phyloP scores from a whole-genome alignment of 2,888 invertebrate genomes.

The Drosophila helvetica region DNA sequence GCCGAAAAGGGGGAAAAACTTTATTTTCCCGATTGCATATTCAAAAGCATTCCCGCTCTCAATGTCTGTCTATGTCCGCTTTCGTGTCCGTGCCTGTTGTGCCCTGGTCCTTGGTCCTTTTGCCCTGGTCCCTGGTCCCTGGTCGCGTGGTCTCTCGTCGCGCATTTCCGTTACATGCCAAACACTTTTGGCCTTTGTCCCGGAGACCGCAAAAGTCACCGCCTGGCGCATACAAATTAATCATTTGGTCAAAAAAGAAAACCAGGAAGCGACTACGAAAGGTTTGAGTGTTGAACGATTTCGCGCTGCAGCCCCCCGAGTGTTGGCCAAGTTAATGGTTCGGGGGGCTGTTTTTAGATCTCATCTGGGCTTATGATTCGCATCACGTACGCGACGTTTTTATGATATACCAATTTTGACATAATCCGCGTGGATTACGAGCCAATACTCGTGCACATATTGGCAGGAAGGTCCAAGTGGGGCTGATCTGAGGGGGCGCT shows the following conservation, averaged over 20 bases:
- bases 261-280: conserved; percentile 37
- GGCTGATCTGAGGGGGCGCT: neutral
- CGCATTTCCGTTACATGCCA: conserved; percentile 78
- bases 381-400: conserved; percentile 81
- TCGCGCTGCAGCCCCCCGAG: conserved; percentile 8
- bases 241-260: conserved; percentile 52
- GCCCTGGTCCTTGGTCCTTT: neutral
- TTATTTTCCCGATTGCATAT: conserved; percentile 53
- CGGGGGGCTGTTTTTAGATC: conserved; percentile 42
- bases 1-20: conserved; percentile 57
- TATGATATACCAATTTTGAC: conserved; percentile 82
- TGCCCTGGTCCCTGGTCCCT: conserved; percentile 49
- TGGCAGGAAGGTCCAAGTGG: neutral
- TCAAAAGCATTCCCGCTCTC: conserved; percentile 18
- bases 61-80: conserved; percentile 15
- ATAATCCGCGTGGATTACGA: conserved; percentile 81
- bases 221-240: conserved; percentile 74
- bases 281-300: conserved; percentile 55
- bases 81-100: conserved; percentile 6
- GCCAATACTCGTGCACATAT: conserved; percentile 43
- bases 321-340: conserved; percentile 20
- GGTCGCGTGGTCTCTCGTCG: conserved; percentile 58
- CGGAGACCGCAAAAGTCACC: conserved; percentile 74
- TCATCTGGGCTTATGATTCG: conserved; percentile 47
- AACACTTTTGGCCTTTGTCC: conserved; percentile 77